Evolutionary conservation across 1,140 invertebrate species (phyloP), one percentile per base, ranked within the genome.

Genomic region (Phymorhynchus buccinoides): DNA sequence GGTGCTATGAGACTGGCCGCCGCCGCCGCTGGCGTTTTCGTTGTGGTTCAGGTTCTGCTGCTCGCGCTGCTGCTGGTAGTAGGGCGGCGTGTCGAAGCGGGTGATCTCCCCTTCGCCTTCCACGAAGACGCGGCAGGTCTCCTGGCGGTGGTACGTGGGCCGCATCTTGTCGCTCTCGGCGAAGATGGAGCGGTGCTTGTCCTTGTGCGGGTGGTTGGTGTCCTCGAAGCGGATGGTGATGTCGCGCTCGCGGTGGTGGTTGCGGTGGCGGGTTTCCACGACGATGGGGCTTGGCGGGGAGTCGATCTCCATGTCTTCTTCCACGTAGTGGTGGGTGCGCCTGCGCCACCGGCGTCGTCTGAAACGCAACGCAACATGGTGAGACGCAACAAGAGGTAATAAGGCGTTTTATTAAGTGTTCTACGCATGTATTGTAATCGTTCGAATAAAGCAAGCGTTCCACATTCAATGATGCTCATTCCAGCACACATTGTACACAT

Each of bases 291-390:
- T 18, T 7, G 66, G 83, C 39, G 80, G 83, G 4, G 85, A 80
- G 73, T 87, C 85, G 16, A 88, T 80, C 42, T 89, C 86, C 79
- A 84, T 84, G 42, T 87, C 85, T 22, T 87, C 85, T 83, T 88
- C 85, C 35, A 88, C 85, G 22, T 75, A 77, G 12, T 4, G 42
- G 41, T 44, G 56, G 83, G 73, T 41, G 81, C 84, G 39, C 2
- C 32, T 71, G 14, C 35, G 83, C 42, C 44, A 87, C 86, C 78
- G 84, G 85, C 82, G 87, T 77, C 75, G 84, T 81, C 79, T 88
- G 87, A 12, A 68, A 27, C 7, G 62, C 7, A 30, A 68, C 18
- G 62, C 7, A 68, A 68, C 12, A 52, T 14, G 48, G 12, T 52
- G 48, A 52, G 48, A 2, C 12, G 48, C 12, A 18, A 18, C 12